Evolutionary conservation across 2,113 vertebrate species (phyloP), one percentile per base, ranked within the genome.

Genomic region (Anolis sagrei): DNA sequence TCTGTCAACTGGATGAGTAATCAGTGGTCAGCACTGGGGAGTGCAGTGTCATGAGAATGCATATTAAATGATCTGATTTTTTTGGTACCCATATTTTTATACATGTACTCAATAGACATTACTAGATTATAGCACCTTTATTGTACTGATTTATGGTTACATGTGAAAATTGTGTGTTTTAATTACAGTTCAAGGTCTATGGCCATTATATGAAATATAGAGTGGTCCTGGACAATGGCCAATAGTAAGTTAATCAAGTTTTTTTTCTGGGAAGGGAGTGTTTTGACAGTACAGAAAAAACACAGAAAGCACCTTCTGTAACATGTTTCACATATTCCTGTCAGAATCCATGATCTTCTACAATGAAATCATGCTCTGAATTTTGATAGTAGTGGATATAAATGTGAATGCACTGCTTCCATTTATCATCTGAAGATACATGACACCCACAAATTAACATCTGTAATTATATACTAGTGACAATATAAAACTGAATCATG

Each of bases 361-460:
- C 29, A 34, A 7, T 16, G 29, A 81, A 39, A 32, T 68, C 39
- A 81, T 25, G 44, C 64, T 51, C 21, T 13, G n/a, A 49, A 32
- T 62, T 74, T 74, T 62, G 36, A 21, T 75, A 74, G 27, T 18
- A 58, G 39, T 74, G 39, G 10, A 39, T 89, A 87, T 54, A 0
- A 84, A 58, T 18, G 32, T 70, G 29, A 72, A 72, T 82, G 16
- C 48, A 34, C 16, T 36, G 39, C 5, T 34, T 70, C 61, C 1
- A 88, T 79, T 51, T 77, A 74, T 68, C 44, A 48, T 89, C 54
- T 69, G 7, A 11, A 88, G 77, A 1, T 54, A 16, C 29, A 0
- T 25, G 7, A 61, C 54, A 58, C 54, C 72, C 76, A 88, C 91
- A 83, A 68, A 58, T 27, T 39, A 89, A 87, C 79, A 85, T 34